These are phyloP conservation scores for Styela plicata DNA, from an alignment of 23 tunicate species.

Conservation along the genomic window DNA sequence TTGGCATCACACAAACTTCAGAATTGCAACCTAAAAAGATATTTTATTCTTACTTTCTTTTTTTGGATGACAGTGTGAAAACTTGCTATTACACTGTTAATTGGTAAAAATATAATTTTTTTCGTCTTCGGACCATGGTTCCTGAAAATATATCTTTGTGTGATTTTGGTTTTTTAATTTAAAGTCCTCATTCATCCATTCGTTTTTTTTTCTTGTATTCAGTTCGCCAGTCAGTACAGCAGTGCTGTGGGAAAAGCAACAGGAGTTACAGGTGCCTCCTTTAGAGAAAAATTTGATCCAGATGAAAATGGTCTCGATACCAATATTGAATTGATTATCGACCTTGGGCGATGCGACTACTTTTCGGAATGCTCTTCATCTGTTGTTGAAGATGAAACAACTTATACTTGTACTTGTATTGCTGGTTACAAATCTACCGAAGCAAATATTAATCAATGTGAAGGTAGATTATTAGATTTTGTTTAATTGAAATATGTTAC, in stretches of 20 bases:
- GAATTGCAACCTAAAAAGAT: no score
- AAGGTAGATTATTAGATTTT: no score
- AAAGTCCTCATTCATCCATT: no score
- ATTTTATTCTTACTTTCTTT: no score
- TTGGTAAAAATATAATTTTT: no score
- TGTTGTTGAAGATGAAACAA: not conserved
- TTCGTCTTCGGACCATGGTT: no score
- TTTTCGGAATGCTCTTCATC: not conserved
- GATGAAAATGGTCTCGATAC: not conserved
- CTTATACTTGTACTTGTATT: not conserved
- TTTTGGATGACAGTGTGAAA: no score
- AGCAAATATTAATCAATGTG: not conserved
- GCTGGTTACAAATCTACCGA: not conserved
- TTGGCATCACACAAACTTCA: no score
- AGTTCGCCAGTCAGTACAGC: not conserved
- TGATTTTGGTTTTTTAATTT: no score
- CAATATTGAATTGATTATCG: not conserved
- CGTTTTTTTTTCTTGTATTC: not conserved
- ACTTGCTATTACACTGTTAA: no score
- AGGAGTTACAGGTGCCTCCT: not conserved
- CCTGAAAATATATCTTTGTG: no score
- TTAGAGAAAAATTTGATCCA: not conserved
- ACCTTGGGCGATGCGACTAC: not conserved
- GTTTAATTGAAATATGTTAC: no score
- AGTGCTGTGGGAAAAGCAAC: not conserved